Percentiles rank a stretch among this genome's conserved stretches.
Evolutionary conservation across 2,797 vertebrate species (phyloP).

Genomic region (Helicolenus hilgendorfi): DNA sequence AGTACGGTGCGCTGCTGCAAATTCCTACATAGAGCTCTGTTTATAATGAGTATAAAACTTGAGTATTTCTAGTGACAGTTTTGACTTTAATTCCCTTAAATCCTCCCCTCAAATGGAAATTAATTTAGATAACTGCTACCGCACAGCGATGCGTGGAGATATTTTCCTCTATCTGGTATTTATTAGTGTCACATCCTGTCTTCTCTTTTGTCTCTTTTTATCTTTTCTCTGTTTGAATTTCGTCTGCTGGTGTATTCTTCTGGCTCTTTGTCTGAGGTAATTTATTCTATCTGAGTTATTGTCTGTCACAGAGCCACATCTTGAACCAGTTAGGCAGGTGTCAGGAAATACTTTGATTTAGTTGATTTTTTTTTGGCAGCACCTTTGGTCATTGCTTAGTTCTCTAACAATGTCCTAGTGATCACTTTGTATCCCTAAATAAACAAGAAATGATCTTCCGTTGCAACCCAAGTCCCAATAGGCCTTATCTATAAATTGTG

Average conservation of each 20-base stretch:
- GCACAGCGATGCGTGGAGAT: neutral
- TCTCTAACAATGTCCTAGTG: too few relatives aligned
- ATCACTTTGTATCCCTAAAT: neutral
- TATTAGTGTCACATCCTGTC: neutral
- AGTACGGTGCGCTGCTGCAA: neutral
- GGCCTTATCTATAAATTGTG: fast-evolving
- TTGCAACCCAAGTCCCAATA: neutral
- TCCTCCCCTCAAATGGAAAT: neutral
- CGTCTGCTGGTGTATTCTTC: neutral
- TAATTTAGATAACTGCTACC: neutral
- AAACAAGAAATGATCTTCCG: neutral
- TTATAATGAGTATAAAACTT: neutral
- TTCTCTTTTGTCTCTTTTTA: neutral
- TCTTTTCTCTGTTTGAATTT: neutral
- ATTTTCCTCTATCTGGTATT: neutral
- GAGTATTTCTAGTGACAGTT: neutral
- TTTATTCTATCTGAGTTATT: neutral
- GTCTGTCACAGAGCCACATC: neutral
- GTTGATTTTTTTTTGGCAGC: neutral
- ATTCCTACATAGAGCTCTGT: neutral
- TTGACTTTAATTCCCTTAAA: neutral
- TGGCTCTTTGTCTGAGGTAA: neutral
- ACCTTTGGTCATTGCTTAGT: neutral
- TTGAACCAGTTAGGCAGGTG: neutral
- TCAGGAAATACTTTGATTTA: neutral